Base-by-base conservation (phyloP, 2,888 invertebrate species). In the Patella depressa region DNA sequence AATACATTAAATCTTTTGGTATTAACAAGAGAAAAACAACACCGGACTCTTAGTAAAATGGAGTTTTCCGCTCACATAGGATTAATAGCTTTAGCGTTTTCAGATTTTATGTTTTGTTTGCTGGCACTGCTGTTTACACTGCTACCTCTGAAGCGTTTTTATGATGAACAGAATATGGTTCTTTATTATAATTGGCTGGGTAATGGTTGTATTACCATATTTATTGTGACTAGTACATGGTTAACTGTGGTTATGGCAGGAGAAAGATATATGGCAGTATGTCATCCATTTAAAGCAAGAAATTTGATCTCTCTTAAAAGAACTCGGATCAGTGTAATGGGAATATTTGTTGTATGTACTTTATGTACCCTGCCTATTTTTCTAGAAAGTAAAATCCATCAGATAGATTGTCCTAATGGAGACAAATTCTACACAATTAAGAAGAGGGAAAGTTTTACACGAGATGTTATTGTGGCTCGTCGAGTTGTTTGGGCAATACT, bases 211-310 rank as follows among this genome's bases (percentile, higher is more conserved):
- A 90, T 90, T 74, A 90, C 89, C 34, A 83, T 89, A 74, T 91
- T 91, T 83, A 90, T 89, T 73, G 84, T 90, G 54, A 86, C 88
- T 59, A 89, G 89, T 80, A 90, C 90, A 3, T 90, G 89, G 89
- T 83, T 91, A 53, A 91, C 90, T 14, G 90, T 90, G 1, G 87
- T 88, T 53, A 90, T 91, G 89, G 91, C 91, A 3, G 89, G 87
- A 0, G 90, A 90, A 72, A 82, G 91, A n/a, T 91, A 90, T 76
- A 81, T 89, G 15, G 91, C 91, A 53, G 89, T 91, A 24, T 91
- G 91, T 81, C 89, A 90, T 76, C 90, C 91, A 2, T 86, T 91
- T 57, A 88, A 87, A 78, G 90, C 91, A 2, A 81, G 89, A 45
- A 88, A 89, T 79, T 79, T 90, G 12, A 89, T 91, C 71, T 87